Evolutionary conservation across 2,888 invertebrate genomes (phyloP).

Genomic region (Zootermopsis nevadensis): DNA sequence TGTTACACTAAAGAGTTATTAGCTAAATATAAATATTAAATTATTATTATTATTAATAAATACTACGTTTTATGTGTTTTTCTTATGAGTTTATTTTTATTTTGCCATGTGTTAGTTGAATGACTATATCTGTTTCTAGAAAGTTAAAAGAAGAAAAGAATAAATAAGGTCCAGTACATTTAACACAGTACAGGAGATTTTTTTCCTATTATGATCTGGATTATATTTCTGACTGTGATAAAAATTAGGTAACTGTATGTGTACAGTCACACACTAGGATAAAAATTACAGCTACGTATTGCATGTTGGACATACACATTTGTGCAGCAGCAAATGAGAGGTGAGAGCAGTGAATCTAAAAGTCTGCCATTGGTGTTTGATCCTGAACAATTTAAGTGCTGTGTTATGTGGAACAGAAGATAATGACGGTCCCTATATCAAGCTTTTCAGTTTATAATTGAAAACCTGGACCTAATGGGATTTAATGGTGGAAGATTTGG

Average conservation of each 20-base stretch:
- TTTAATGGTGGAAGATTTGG: conserved; percentile 15
- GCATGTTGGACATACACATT: not conserved
- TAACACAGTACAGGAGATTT: conserved; percentile 35
- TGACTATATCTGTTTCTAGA: not conserved
- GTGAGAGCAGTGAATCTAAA: conserved; percentile 4
- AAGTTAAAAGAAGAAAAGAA: conserved; percentile 8
- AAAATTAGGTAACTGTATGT: conserved; percentile 39
- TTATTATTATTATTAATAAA: conserved; percentile 44
- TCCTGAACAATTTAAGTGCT: not conserved
- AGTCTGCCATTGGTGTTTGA: conserved; percentile 10
- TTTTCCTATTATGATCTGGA: conserved; percentile 43
- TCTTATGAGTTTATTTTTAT: conserved; percentile 39
- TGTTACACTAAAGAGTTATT: conserved; percentile 36
- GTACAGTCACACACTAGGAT: conserved; percentile 36
- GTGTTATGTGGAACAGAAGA: not conserved
- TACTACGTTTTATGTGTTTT: conserved; percentile 43
- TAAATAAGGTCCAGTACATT: conserved; percentile 43
- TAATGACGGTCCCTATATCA: not conserved
- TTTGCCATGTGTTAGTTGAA: conserved; percentile 35
- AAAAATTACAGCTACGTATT: not conserved
- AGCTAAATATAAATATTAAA: conserved; percentile 44
- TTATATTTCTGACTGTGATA: conserved; percentile 48
- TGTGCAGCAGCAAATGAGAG: not conserved
- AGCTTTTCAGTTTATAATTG: not conserved
- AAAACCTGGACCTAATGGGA: not conserved